phyloP scores from a whole-genome alignment of 2,113 vertebrate species.

The Callipepla squamata region DNA sequence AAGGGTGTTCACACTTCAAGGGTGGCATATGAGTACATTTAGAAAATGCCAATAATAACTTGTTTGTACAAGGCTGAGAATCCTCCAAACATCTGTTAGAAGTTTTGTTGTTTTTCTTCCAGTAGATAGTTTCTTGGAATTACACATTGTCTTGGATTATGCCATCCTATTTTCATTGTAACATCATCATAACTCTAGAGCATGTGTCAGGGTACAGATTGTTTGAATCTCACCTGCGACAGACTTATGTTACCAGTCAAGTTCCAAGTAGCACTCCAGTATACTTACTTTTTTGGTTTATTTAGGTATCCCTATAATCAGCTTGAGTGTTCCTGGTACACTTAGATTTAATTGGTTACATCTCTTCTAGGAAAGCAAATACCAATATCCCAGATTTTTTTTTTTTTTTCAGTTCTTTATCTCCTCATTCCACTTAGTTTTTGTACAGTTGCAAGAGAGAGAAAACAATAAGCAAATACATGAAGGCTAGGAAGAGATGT shows the following conservation, averaged over 20 bases:
- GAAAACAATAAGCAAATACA: not conserved
- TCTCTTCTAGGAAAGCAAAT: not conserved
- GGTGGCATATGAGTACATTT: not conserved
- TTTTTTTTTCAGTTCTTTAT: not conserved
- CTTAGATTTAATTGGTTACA: not conserved
- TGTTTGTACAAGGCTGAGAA: slow-evolving; percentile 23
- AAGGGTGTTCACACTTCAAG: not conserved
- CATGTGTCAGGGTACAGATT: not conserved
- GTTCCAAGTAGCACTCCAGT: not conserved
- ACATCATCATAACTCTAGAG: not conserved
- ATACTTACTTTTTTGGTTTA: not conserved
- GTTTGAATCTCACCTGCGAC: not conserved
- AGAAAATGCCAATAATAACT: slow-evolving; percentile 23
- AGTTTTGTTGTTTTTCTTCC: not conserved
- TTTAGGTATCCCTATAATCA: not conserved
- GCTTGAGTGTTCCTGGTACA: not conserved
- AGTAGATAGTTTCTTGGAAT: not conserved
- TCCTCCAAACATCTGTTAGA: slow-evolving; percentile 44
- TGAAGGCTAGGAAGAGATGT: not conserved
- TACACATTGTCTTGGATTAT: not conserved
- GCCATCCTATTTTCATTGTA: not conserved
- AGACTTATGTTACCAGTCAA: not conserved
- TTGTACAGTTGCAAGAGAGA: not conserved
- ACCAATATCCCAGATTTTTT: not conserved
- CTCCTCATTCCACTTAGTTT: not conserved